These are phyloP conservation scores for Nycticebus coucang DNA, from an alignment of 2,113 vertebrate genomes.

Conservation along the genomic window DNA sequence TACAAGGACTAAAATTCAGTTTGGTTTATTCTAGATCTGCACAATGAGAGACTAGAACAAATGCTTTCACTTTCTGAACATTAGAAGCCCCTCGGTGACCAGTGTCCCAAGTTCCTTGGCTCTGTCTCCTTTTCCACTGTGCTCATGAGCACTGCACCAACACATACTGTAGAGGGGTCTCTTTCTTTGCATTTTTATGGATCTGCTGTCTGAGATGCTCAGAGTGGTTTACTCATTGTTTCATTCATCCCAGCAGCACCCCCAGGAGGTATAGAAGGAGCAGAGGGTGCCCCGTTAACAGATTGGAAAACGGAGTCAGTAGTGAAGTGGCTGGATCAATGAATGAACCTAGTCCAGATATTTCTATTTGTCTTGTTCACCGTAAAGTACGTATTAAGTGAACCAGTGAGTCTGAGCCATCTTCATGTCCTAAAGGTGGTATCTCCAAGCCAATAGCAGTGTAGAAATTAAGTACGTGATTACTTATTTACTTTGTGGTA, in stretches of 20 bases:
- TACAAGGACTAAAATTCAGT: background rate
- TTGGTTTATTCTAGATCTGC: background rate
- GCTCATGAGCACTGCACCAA: background rate
- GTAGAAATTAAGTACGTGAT: background rate
- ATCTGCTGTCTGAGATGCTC: background rate
- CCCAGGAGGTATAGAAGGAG: slow-evolving; percentile 1
- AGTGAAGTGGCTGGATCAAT: slow-evolving; percentile 3
- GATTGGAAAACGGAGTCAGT: slow-evolving; percentile 22
- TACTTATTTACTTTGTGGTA: background rate
- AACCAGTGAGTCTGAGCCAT: background rate
- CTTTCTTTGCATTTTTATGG: slow-evolving; percentile 11
- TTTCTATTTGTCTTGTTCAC: background rate
- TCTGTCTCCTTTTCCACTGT: background rate
- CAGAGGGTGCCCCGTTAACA: slow-evolving; percentile 14
- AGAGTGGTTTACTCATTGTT: background rate
- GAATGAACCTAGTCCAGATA: background rate
- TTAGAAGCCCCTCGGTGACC: background rate
- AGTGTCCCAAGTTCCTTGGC: background rate
- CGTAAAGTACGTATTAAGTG: background rate
- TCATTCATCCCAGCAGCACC: background rate
- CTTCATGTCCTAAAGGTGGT: background rate
- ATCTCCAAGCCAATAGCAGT: background rate
- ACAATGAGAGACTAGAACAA: background rate
- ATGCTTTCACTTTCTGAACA: background rate
- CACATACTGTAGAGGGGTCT: background rate